These are phyloP conservation scores for Limnothrissa miodon DNA, from an alignment of 2,113 vertebrate genomes.

Conservation along the genomic window DNA sequence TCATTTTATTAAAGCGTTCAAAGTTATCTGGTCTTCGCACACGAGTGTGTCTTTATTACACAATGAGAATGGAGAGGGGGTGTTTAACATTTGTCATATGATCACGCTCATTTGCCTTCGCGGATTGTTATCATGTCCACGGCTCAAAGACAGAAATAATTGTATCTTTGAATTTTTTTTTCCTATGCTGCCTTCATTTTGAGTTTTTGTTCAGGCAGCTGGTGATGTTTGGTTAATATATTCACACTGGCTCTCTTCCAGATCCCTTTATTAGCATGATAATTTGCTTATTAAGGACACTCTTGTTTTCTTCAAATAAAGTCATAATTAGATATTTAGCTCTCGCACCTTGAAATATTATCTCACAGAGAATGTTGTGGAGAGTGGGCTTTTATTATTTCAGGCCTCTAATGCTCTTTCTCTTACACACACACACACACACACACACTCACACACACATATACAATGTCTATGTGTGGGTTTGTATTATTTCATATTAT, in stretches of 20 bases:
- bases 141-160: constrained; percentile 72
- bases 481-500: neutral
- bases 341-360: constrained; percentile 69
- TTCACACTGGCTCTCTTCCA: constrained; percentile 67
- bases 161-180: constrained; percentile 69
- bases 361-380: constrained; percentile 65
- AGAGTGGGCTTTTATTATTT: constrained; percentile 66
- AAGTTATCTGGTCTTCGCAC: constrained; percentile 43
- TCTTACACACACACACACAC: constrained; percentile 36
- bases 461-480: neutral
- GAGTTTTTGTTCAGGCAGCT: constrained; percentile 56
- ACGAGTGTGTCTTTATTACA: constrained; percentile 30
- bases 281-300: constrained; percentile 76
- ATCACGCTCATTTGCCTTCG: constrained; percentile 59
- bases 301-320: constrained; percentile 80
- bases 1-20: constrained; percentile 38
- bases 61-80: constrained; percentile 23
- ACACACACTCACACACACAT: constrained; percentile 18
- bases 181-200: constrained; percentile 35
- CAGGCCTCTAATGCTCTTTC: constrained; percentile 44
- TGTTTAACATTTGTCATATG: constrained; percentile 55
- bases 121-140: constrained; percentile 59
- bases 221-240: constrained; percentile 69
- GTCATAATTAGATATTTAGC: constrained; percentile 76
- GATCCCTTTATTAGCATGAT: constrained; percentile 72